Base-by-base conservation (phyloP, 2,888 invertebrate genomes). In the Amorpha juglandis region DNA sequence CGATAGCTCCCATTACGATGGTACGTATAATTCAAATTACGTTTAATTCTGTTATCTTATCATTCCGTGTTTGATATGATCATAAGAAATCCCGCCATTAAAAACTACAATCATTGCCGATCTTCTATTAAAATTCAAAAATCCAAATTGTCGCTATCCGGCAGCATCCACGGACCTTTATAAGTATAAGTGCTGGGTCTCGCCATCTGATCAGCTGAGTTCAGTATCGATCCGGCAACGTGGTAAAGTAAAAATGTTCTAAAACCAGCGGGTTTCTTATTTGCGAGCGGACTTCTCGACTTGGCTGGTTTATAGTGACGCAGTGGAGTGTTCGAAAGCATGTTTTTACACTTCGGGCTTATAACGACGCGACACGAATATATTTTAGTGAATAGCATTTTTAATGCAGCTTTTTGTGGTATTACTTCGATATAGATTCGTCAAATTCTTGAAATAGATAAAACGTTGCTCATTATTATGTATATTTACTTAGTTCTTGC, bases 211-310 rank as follows among this genome's bases (percentile, higher is more conserved):
- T 83, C 84, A 84, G 84, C 83, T 83, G 80, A 70, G 71, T 67
- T 64, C 52, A 33, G 19, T 79, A 87, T 87, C 82, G 87, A 87
- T 84, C 81, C 68, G 66, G 55, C 66, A 63, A 81, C 67, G 67
- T 80, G 74, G 69, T 70, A 38, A 69, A 74, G 62, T 48, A 64
- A 7, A 69, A 70, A 69, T 68, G 70, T 63, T 12, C 16, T 14
- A 16, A 50, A 35, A 35, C 19, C 3, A 9, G 0, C 38, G 35
- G 8, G n/a, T 7, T 19, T 21, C 38, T n/a, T 33, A 33, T 11
- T 35, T 8, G 12, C 7, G n/a, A 63, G 19, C 16, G 63, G 12
- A 16, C 58, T 58, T 58, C 58, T 58, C 19, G 19, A 58, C 11
- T 42, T 6, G 42, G 42, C 12, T 11, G 58, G 58, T 7, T 58